Evolutionary conservation across 2,888 invertebrate species (phyloP).

Genomic region (Eustalomyia histrio): DNA sequence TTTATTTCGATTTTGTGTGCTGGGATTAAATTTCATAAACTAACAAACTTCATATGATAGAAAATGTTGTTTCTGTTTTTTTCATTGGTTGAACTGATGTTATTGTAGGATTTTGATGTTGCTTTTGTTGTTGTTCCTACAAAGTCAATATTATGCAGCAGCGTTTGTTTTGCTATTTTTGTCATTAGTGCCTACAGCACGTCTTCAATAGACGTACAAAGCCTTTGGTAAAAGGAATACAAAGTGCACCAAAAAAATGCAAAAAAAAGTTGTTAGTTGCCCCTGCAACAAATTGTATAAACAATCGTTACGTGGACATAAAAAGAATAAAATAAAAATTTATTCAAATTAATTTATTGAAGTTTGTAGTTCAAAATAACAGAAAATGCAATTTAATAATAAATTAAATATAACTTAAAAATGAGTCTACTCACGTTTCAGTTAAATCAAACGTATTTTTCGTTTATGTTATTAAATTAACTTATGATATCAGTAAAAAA

Average conservation of each 20-base stretch:
- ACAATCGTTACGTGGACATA: conserved; percentile 29
- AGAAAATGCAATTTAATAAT: too few species aligned
- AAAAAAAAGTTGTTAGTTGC: conserved; percentile 8
- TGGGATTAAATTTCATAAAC: too few species aligned
- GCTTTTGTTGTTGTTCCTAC: conserved; percentile 30
- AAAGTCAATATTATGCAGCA: conserved; percentile 43
- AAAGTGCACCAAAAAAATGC: background rate
- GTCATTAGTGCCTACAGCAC: conserved; percentile 49
- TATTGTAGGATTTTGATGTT: conserved; percentile 40
- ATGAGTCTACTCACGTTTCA: too few species aligned
- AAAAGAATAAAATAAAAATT: conserved; percentile 18
- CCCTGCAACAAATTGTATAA: conserved; percentile 35
- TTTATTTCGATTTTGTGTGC: too few species aligned
- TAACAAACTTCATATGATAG: background rate
- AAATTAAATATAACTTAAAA: too few species aligned
- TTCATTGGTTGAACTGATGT: background rate
- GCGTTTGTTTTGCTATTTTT: conserved; percentile 43
- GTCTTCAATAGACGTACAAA: conserved; percentile 2
- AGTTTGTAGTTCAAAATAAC: too few species aligned
- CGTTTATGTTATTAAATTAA: too few species aligned
- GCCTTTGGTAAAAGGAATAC: background rate
- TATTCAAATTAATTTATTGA: too few species aligned
- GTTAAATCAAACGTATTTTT: too few species aligned
- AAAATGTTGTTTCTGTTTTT: conserved; percentile 18
- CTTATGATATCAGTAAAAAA: too few species aligned